phyloP scores from a whole-genome alignment of 2,113 vertebrate species.

The Sceloporus tristichus region DNA sequence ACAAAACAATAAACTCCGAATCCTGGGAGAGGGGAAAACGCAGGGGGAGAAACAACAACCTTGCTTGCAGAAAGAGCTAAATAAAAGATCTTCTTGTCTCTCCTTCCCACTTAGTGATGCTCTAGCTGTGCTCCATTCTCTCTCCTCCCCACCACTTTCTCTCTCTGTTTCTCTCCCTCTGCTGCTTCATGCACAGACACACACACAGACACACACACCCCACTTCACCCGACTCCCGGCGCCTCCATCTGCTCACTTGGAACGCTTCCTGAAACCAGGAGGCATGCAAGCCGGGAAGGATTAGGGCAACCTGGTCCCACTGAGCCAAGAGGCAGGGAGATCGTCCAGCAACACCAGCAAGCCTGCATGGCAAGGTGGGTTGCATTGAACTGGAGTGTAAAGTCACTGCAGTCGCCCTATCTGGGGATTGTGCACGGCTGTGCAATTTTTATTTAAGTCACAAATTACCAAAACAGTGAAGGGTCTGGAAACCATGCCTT shows the following conservation, averaged over 20 bases:
- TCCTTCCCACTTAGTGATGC: conserved; percentile 47
- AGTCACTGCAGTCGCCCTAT: too few species aligned
- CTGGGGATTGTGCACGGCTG: too few species aligned
- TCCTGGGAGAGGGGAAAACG: too few species aligned
- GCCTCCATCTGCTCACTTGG: conserved; percentile 75
- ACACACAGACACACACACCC: background rate
- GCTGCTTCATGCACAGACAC: background rate
- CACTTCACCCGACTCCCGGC: conserved; percentile 26
- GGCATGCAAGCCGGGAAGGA: background rate
- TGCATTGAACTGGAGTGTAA: accelerated
- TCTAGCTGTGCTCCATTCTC: too few species aligned
- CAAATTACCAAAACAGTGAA: too few species aligned
- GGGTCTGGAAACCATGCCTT: too few species aligned
- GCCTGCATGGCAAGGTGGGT: accelerated
- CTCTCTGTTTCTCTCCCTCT: background rate
- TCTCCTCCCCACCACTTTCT: background rate
- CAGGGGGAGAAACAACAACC: conserved; percentile 35
- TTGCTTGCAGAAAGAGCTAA: conserved; percentile 66
- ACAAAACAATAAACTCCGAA: too few species aligned
- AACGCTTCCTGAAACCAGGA: conserved; percentile 59
- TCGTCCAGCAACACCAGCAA: background rate
- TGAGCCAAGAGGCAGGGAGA: background rate
- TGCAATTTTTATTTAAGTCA: too few species aligned
- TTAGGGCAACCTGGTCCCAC: background rate
- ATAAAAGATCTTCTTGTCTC: conserved; percentile 48